These are phyloP conservation scores for Clarias fuscus DNA, from an alignment of 2,797 vertebrate genomes.

Conservation along the genomic window DNA sequence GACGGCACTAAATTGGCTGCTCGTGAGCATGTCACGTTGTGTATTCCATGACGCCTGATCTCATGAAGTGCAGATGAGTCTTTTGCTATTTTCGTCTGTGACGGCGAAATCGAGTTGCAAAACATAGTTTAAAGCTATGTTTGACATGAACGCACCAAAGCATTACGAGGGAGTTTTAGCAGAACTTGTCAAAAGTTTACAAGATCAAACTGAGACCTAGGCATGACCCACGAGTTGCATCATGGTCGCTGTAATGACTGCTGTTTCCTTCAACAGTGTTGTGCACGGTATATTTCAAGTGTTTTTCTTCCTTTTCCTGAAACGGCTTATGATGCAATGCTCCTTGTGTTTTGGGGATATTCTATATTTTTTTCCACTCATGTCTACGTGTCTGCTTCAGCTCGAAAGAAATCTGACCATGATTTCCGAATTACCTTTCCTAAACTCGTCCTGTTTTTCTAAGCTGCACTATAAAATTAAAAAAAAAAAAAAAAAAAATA, in stretches of 20 bases:
- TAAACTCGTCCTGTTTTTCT: background rate
- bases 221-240: background rate
- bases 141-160: background rate
- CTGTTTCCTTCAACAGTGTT: background rate
- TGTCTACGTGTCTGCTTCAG: background rate
- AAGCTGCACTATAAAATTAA: background rate
- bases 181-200: slow-evolving; percentile 16
- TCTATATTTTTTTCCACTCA: background rate
- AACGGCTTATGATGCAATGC: background rate
- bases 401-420: no score
- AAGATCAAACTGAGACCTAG: background rate
- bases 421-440: background rate
- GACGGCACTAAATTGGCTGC: background rate
- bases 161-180: background rate
- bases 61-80: no score
- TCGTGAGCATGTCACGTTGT: background rate
- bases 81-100: background rate
- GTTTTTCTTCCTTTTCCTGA: background rate
- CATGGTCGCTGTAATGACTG: background rate
- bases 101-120: background rate
- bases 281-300: background rate
- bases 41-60: background rate
- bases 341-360: background rate
- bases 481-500: background rate
- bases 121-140: background rate